Percentiles rank a stretch among this genome's conserved stretches.
Evolutionary conservation across 2,113 vertebrate species (phyloP).

Genomic region (Amblyopsis rosae): DNA sequence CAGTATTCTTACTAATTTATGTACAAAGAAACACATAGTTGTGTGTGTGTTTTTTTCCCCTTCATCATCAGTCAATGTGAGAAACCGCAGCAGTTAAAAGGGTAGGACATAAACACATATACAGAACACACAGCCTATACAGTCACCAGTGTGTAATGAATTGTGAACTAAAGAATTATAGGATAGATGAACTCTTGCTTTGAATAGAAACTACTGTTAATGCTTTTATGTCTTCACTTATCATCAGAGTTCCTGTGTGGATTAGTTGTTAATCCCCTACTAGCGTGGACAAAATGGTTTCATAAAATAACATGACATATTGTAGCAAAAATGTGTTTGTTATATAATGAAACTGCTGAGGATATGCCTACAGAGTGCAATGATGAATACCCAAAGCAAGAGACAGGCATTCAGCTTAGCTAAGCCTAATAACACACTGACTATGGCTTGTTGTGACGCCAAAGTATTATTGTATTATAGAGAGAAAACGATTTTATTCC

Average conservation of each 20-base stretch:
- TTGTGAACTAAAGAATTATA: constrained; percentile 38
- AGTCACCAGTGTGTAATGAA: constrained; percentile 23
- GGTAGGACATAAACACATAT: neutral
- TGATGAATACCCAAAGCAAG: constrained; percentile 51
- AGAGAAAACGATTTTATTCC: constrained; percentile 44
- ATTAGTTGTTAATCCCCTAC: constrained; percentile 63
- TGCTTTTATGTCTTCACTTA: constrained; percentile 62
- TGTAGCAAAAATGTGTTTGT: constrained; percentile 61
- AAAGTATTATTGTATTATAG: constrained; percentile 35
- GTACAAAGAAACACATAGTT: too few species aligned
- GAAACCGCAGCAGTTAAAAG: neutral
- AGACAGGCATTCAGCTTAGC: constrained; percentile 43
- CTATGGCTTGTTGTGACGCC: constrained; percentile 35
- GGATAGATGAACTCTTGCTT: constrained; percentile 49
- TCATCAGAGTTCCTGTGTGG: constrained; percentile 62
- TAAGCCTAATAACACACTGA: constrained; percentile 52
- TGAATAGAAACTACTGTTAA: constrained; percentile 25
- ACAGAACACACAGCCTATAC: too few species aligned
- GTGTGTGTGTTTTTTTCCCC: too few species aligned
- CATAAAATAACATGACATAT: constrained; percentile 67
- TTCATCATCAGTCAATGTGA: too few species aligned
- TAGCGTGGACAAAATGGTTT: constrained; percentile 60
- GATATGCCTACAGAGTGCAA: constrained; percentile 48
- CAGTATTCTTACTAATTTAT: too few species aligned
- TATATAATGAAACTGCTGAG: constrained; percentile 55